Evolutionary conservation across 2,113 vertebrate species (phyloP), one percentile per base, ranked within the genome.

Genomic region (Pelecanus crispus): DNA sequence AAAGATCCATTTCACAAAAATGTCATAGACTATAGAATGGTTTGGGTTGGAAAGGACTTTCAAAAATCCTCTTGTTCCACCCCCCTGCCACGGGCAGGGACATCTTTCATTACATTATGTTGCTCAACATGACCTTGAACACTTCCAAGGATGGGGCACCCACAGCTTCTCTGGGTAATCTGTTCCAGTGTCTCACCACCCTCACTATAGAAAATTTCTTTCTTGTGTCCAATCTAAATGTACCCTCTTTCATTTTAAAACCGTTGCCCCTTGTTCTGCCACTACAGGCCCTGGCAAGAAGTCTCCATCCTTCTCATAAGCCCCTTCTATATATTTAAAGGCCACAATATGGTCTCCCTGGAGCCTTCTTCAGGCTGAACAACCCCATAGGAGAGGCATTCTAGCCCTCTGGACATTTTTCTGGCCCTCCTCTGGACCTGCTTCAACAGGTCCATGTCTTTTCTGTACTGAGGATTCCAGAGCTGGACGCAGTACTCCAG

Each of bases 291-390:
- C 31, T 15, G 3, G 3, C 42, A 77, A 72, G 73, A 59, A 10
- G 2, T 55, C 5, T 45, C 15, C 5, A 38, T 11, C 44, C 11
- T 81, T 72, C 10, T 17, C 34, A 11, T 11, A n/a, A 14, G 6
- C 2, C 3, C 7, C 13, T 3, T 59, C 63, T 32, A 53, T 2
- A 34, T 44, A 14, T 7, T 63, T 6, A 7, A 84, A 49, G 38
- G 10, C 3, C 12, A 1, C 7, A 61, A 6, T 32, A 72, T 63
- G 6, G 0, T 62, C 2, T 55, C 9, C 16, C 17, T 4, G 2
- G 8, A 67, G 10, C 6, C 20, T 77, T 62, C 29, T 83, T 12
- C 12, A n/a, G 26, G 17, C 5, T 77, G 11, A 94, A 42, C 2
- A 61, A 18, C 1, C 1, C 2, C 12, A 66, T 4, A 87, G 10